phyloP scores from a whole-genome alignment of 2,113 vertebrate species.

The Neodontobutis hainanensis region DNA sequence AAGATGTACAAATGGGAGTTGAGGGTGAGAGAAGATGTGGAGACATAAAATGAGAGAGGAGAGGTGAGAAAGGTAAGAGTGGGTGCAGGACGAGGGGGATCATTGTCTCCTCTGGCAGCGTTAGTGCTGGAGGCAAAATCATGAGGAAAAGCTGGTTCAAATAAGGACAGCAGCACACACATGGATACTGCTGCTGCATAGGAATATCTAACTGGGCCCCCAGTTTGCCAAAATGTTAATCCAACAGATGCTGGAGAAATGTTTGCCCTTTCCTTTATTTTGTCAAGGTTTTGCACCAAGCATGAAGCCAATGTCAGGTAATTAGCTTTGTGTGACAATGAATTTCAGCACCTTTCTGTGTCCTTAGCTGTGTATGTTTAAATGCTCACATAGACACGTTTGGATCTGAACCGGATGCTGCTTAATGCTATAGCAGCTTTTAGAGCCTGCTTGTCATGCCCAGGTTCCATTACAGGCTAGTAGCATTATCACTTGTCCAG shows the following conservation, averaged over 20 bases:
- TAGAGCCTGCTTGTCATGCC: conserved; percentile 27
- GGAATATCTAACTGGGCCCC: conserved; percentile 20
- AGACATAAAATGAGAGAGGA: neutral
- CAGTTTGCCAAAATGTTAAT: conserved; percentile 45
- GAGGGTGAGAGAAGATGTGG: neutral
- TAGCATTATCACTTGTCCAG: conserved; percentile 15
- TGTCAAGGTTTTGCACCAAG: conserved; percentile 7
- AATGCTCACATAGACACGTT: conserved; percentile 2
- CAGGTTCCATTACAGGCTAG: conserved; percentile 3
- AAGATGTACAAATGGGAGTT: conserved; percentile 10
- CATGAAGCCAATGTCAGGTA: neutral
- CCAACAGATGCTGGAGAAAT: conserved; percentile 47
- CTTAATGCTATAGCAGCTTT: conserved; percentile 2
- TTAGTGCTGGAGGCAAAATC: conserved; percentile 15
- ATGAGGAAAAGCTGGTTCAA: conserved; percentile 16
- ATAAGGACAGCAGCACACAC: conserved; percentile 13
- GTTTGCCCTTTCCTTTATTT: conserved; percentile 14
- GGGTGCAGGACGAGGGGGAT: neutral
- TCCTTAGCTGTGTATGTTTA: neutral
- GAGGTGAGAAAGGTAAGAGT: neutral
- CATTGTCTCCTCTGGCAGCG: conserved; percentile 8
- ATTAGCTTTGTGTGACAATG: conserved; percentile 12
- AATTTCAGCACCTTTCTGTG: conserved; percentile 10
- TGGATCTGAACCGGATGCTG: conserved; percentile 25
- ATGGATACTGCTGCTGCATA: conserved; percentile 34